Evolutionary conservation across 2,113 vertebrate species (phyloP).

Genomic region (Lamprotornis superbus): DNA sequence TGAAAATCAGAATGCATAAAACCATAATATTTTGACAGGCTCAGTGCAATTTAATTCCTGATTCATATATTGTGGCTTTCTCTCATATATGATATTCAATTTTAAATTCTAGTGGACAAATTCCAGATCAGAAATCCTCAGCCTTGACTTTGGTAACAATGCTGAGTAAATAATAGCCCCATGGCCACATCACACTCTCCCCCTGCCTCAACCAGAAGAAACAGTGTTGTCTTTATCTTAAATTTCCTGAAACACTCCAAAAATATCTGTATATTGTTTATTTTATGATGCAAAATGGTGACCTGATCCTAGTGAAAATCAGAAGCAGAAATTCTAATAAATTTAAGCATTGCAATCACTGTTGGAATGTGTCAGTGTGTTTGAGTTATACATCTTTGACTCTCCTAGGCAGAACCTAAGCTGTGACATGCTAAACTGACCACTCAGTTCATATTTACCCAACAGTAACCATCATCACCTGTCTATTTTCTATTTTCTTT

Average conservation of each 20-base stretch:
- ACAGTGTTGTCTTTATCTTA: not conserved
- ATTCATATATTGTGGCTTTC: not conserved
- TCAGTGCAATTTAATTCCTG: not conserved
- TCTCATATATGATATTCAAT: not conserved
- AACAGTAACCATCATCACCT: not conserved
- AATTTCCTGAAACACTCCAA: not conserved
- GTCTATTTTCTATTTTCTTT: not conserved
- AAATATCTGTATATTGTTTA: not conserved
- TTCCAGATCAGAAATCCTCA: not conserved
- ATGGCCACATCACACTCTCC: not conserved
- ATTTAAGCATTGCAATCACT: not conserved
- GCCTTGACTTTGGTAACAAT: not conserved
- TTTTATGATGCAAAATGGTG: not conserved
- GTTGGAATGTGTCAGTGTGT: rapidly evolving
- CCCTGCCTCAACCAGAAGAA: not conserved
- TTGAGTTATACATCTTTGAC: not conserved
- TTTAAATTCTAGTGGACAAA: not conserved
- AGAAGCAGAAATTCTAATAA: not conserved
- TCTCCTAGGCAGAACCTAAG: not conserved
- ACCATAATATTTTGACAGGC: not conserved
- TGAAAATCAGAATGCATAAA: not conserved
- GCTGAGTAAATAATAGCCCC: not conserved
- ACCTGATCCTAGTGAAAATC: not conserved
- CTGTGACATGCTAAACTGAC: not conserved
- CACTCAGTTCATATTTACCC: not conserved